These are phyloP conservation scores for Lycophotia porphyrea DNA, from an alignment of 2,888 invertebrate genomes.

Conservation along the genomic window DNA sequence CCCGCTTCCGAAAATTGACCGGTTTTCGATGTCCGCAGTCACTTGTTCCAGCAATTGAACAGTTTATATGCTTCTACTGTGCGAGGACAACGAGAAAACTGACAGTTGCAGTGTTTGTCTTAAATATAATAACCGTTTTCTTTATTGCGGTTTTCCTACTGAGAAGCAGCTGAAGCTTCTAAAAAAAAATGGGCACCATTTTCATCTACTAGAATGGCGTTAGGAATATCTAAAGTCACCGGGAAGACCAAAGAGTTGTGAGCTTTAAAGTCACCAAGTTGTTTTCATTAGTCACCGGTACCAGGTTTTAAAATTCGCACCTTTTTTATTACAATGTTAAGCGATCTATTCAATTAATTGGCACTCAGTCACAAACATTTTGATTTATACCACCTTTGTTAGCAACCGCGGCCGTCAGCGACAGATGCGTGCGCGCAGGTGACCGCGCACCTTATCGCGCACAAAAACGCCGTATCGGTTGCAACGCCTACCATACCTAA, in stretches of 20 bases:
- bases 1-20: too few relatives aligned
- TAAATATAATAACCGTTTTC: neutral
- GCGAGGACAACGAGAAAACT: neutral
- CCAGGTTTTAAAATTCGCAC: neutral
- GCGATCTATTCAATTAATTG: slow-evolving; percentile 33
- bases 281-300: neutral
- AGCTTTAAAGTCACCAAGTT: neutral
- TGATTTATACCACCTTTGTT: slow-evolving; percentile 61
- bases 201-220: neutral
- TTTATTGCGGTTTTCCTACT: neutral
- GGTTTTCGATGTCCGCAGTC: too few relatives aligned
- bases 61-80: neutral
- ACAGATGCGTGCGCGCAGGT: slow-evolving; percentile 73
- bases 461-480: slow-evolving; percentile 64
- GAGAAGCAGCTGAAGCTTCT: neutral
- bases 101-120: neutral
- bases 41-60: slow-evolving; percentile 10
- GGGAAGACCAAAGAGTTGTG: neutral
- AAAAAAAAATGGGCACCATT: neutral
- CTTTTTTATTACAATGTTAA: slow-evolving; percentile 7
- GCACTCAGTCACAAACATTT: slow-evolving; percentile 46
- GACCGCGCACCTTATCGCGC: slow-evolving; percentile 61
- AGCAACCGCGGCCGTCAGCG: slow-evolving; percentile 30
- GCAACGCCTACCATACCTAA: slow-evolving; percentile 44
- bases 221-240: neutral